Evolutionary conservation across 2,797 vertebrate genomes (phyloP).

Genomic region (Notolepis coatsorum): DNA sequence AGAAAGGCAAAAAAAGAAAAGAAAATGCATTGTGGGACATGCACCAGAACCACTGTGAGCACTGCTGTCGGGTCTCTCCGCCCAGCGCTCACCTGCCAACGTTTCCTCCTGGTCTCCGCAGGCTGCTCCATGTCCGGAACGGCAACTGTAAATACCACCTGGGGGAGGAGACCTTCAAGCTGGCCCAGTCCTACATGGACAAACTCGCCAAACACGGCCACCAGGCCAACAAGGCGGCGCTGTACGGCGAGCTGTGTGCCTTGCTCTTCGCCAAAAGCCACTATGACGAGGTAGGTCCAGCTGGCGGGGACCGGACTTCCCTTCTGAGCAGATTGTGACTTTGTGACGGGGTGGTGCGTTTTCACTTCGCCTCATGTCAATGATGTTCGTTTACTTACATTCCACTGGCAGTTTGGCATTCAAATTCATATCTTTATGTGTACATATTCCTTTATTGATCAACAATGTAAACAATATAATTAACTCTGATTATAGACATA

Average conservation of each 20-base stretch:
- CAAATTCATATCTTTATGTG: too few species aligned
- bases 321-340: background rate
- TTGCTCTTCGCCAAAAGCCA: conserved; percentile 99
- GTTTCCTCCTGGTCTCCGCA: conserved; percentile 54
- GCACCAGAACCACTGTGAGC: too few species aligned
- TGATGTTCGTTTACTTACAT: too few species aligned
- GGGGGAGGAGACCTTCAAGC: conserved; percentile 98
- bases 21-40: too few species aligned
- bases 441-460: too few species aligned
- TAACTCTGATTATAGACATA: too few species aligned
- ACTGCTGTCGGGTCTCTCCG: too few species aligned
- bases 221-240: conserved; percentile 96
- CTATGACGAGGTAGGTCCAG: conserved; percentile 93
- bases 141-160: conserved; percentile 98
- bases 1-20: too few species aligned
- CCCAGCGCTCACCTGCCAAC: too few species aligned
- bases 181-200: conserved; percentile 97
- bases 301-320: background rate
- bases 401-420: too few species aligned
- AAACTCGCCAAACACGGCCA: conserved; percentile 96
- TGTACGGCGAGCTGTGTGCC: conserved; percentile 96
- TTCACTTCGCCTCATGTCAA: too few species aligned
- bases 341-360: background rate
- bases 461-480: too few species aligned
- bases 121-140: conserved; percentile 96